Conservation (phyloP, 2,113 vertebrate species). For the Pipa parva region DNA sequence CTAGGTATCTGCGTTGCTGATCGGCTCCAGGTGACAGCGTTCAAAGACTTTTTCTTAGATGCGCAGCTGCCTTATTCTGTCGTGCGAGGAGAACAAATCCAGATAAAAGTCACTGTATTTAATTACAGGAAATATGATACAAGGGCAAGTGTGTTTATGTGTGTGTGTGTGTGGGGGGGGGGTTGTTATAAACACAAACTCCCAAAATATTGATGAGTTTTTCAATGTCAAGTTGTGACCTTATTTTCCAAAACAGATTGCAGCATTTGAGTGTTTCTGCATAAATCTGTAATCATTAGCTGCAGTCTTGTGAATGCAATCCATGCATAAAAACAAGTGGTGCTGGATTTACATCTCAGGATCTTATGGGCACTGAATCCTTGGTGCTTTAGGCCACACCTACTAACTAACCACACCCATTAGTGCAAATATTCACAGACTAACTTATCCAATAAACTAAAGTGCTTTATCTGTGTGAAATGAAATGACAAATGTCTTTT, state of each 20-base stretch:
- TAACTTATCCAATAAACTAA: no score
- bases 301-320: neutral
- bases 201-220: neutral
- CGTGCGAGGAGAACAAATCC: constrained; percentile 85
- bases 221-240: neutral
- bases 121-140: constrained; percentile 60
- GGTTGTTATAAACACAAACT: neutral
- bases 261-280: neutral
- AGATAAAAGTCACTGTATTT: constrained; percentile 80
- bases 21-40: constrained; percentile 62
- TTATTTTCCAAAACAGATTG: neutral
- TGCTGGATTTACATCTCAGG: no score
- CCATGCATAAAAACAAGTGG: no score
- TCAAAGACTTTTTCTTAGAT: constrained; percentile 72
- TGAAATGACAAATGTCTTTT: no score
- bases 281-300: neutral
- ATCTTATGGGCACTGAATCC: no score
- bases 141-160: constrained; percentile 48
- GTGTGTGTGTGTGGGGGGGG: neutral
- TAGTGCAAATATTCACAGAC: no score
- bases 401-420: no score
- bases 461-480: no score
- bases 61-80: constrained; percentile 83
- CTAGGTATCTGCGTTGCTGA: constrained; percentile 83
- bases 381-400: no score